Conservation (phyloP, 2,113 vertebrate genomes). For the Pedetes capensis region DNA sequence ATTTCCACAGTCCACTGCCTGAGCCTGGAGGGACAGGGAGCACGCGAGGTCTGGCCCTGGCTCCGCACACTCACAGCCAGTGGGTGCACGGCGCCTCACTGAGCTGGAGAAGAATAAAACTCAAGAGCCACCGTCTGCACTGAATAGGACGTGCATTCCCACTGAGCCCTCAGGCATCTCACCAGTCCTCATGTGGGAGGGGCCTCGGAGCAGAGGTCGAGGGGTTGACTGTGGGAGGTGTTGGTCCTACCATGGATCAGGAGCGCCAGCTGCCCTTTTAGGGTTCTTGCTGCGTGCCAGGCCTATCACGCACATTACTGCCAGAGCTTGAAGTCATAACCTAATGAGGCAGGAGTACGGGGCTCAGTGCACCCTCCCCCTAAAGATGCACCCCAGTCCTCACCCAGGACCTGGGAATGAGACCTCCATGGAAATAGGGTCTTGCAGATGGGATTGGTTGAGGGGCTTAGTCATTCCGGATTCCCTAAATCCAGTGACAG, state of each 20-base stretch:
- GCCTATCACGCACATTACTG: too few species aligned
- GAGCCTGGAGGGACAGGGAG: background rate
- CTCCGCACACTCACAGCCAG: fast-evolving
- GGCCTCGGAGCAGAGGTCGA: background rate
- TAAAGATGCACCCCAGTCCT: background rate
- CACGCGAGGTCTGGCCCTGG: background rate
- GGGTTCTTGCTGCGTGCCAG: background rate
- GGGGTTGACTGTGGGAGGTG: fast-evolving
- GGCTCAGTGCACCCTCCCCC: background rate
- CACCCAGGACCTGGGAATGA: fast-evolving
- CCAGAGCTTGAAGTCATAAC: background rate
- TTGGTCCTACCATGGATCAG: fast-evolving
- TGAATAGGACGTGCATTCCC: background rate
- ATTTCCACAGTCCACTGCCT: background rate
- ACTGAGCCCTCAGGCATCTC: background rate
- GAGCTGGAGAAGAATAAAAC: too few species aligned
- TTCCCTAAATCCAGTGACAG: background rate
- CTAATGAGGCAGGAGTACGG: background rate
- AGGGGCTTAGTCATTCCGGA: background rate
- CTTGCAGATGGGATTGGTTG: background rate
- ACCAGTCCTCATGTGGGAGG: fast-evolving
- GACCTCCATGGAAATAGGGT: background rate
- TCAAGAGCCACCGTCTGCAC: background rate
- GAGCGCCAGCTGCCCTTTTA: background rate
- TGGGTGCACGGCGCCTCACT: fast-evolving